Conservation (phyloP, 2,113 vertebrate species). For the Corythornis vintsioides region DNA sequence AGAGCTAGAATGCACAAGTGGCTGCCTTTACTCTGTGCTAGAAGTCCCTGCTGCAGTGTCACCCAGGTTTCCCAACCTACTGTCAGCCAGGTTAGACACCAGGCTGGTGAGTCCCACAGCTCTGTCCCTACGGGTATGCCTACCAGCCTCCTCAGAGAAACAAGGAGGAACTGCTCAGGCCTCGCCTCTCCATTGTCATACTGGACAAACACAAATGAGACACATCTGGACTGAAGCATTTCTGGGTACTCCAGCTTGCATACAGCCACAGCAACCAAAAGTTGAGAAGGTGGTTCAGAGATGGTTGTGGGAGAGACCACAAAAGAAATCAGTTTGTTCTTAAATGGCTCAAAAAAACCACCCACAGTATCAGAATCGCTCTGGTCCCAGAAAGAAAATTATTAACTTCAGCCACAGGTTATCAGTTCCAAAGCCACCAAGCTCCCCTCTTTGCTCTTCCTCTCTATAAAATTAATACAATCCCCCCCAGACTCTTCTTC, state of each 20-base stretch:
- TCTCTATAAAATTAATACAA: background rate
- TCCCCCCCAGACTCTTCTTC: background rate
- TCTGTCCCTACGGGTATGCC: background rate
- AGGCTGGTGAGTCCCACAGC: background rate
- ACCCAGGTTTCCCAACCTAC: background rate
- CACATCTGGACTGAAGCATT: background rate
- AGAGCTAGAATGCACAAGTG: background rate
- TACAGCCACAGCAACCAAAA: background rate
- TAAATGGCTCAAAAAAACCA: background rate
- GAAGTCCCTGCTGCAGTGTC: background rate
- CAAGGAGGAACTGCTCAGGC: background rate
- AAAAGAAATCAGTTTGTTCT: background rate
- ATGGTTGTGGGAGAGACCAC: background rate
- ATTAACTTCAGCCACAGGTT: background rate
- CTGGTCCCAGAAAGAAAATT: background rate
- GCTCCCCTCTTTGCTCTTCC: background rate
- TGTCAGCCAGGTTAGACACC: background rate
- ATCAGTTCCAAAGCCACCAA: background rate
- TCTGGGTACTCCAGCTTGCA: background rate
- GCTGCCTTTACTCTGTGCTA: background rate
- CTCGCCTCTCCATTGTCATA: background rate
- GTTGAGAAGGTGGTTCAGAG: background rate
- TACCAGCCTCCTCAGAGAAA: background rate
- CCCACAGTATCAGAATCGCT: background rate
- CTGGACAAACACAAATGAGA: background rate